Evolutionary conservation across 2,797 vertebrate genomes (phyloP), one percentile per base, ranked within the genome.

Genomic region (Hypotaenidia philippensis): DNA sequence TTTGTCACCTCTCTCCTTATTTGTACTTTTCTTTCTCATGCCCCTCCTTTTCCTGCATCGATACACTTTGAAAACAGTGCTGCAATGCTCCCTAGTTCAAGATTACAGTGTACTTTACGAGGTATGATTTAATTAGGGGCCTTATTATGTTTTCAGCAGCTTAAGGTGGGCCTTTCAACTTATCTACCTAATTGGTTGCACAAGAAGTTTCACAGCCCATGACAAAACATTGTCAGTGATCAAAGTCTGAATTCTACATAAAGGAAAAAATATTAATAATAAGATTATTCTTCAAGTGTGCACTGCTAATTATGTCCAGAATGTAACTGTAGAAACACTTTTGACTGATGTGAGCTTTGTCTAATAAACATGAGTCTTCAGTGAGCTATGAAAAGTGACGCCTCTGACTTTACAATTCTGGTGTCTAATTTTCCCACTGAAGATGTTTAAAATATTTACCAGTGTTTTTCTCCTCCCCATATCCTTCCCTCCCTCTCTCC

Each of bases 101-200:
- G 97, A 97, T 97, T 97, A 97, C 96, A 94, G 97, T 97, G 96
- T 97, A 97, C 96, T 97, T 97, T 98, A 96, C 76, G 85, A 97
- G 97, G 97, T 98, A 97, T 98, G 97, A 98, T 99, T 99, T 98
- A 98, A 98, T 98, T 98, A 98, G 97, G 97, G 96, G 96, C 96
- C 97, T 98, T 98, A 98, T 98, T 98, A 98, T 98, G 98, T 98
- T 98, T 98, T 98, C 97, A 98, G 97, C 97, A 97, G 97, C 97
- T 98, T 98, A 98, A 98, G 98, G 98, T 98, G 98, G 98, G 97
- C 97, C 97, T 98, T 98, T 98, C 97, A 98, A 97, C 97, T 97
- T 98, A 98, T 98, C 98, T 98, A 97, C 98, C 98, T 98, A 99
- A 98, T 98, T 99, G 98, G 98, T 98, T 98, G 98, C 98, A 97